These are phyloP conservation scores for Drosophila diplacantha DNA, from an alignment of 2,888 invertebrate species.

Conservation along the genomic window DNA sequence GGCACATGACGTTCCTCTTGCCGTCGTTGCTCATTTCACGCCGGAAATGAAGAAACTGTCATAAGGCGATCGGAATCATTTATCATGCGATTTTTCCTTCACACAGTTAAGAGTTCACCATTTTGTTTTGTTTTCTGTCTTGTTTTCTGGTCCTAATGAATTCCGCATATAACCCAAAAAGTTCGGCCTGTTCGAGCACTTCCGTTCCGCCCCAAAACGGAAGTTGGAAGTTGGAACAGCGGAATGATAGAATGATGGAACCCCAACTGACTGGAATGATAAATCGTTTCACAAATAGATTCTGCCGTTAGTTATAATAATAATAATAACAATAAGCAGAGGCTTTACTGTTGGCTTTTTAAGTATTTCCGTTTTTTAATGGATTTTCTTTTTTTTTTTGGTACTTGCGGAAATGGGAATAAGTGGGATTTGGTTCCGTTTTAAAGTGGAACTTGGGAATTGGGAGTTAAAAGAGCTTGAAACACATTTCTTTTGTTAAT, in stretches of 20 bases:
- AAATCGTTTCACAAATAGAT: conserved; percentile 30
- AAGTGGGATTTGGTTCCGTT: not conserved
- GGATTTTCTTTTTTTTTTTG: conserved; percentile 34
- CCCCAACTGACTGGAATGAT: conserved; percentile 23
- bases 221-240: conserved; percentile 43
- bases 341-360: conserved; percentile 41
- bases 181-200: conserved; percentile 14
- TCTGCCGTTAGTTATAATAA: conserved; percentile 7
- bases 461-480: not conserved
- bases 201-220: conserved; percentile 39
- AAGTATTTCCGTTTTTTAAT: conserved; percentile 62
- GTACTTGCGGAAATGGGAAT: not conserved
- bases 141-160: conserved; percentile 38
- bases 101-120: conserved; percentile 25
- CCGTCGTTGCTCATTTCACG: conserved; percentile 61
- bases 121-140: conserved; percentile 46
- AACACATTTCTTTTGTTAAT: not conserved
- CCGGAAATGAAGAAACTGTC: conserved; percentile 77
- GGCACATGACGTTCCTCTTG: conserved; percentile 19
- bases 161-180: conserved; percentile 26
- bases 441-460: not conserved
- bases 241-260: conserved; percentile 30
- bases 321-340: conserved; percentile 8
- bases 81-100: conserved; percentile 70
- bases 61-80: conserved; percentile 75